Base-by-base conservation (phyloP, 2,797 vertebrate genomes). In the Parauchenoglanis punctatus region DNA sequence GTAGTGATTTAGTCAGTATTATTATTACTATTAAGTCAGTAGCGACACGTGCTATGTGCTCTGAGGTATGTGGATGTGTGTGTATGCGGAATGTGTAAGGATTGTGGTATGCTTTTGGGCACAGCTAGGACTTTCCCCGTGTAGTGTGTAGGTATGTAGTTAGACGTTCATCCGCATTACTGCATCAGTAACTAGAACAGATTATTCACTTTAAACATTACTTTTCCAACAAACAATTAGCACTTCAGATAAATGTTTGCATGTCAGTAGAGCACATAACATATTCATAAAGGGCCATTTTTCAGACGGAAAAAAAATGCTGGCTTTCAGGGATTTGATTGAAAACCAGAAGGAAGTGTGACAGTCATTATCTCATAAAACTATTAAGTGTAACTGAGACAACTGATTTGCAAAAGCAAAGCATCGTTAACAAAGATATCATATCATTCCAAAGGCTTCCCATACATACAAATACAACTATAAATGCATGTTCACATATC, bases 11-110 rank as follows among this genome's bases (percentile, higher is more conserved):
- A 49, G 46, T 49, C 8, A 40, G 35, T 40, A 40, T 40, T 40
- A 40, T 40, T 40, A 40, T 40, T 40, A 40, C 35, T 40, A 40
- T 40, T 2, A 40, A 17, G 31, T 65, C 20, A 56, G 61, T 58
- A 77, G 59, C 17, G 20, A 75, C 18, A 68, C 12, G 23, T 83
- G 56, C 12, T 52, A 3, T 82, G 23, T 63, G 63, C n/a, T 31
- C 15, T 35, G 40, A 72, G 78, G 58, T 75, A 28, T 52, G 40
- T 82, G 28, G 67, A 44, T 52, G n/a, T 83, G 80, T 86, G 81
- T 86, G 75, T 82, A 44, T 63, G 73, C 10, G 44, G 68, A 70
- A 78, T 67, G 85, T 44, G 11, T 20, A 23, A 58, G 40, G 65
- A 28, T 86, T 61, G 72, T 44, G 31, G 8, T 72, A 44, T 81